Conservation (phyloP, 2,797 vertebrate genomes). For the Phoebastria nigripes region DNA sequence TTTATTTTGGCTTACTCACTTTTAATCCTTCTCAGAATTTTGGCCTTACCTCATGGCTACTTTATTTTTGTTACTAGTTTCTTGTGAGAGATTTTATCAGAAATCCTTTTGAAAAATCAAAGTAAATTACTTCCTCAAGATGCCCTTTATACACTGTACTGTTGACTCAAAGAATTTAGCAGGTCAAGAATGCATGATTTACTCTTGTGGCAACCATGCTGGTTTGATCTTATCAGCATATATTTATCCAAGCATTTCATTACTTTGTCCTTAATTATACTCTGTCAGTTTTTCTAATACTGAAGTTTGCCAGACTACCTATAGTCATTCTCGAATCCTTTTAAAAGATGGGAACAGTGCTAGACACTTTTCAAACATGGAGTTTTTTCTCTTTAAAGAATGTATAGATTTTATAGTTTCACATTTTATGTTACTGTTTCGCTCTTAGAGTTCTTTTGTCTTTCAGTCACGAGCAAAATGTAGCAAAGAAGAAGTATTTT, state of each 20-base stretch:
- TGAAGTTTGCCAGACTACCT: background rate
- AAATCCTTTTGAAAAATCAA: slow-evolving; percentile 36
- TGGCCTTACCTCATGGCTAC: background rate
- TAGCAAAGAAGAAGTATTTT: background rate
- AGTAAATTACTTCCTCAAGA: slow-evolving; percentile 18
- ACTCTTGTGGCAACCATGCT: background rate
- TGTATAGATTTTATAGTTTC: background rate
- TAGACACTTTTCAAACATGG: background rate
- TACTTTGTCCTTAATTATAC: background rate
- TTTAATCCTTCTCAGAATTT: background rate
- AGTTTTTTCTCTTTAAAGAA: background rate
- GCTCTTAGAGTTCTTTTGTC: background rate
- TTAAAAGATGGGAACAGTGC: background rate
- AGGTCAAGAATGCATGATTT: background rate
- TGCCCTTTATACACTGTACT: background rate
- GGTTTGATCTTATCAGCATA: background rate
- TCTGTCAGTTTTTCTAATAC: background rate
- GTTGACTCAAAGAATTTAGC: slow-evolving; percentile 20
- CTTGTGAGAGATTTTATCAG: slow-evolving; percentile 12
- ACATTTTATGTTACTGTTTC: background rate
- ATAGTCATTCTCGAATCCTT: background rate
- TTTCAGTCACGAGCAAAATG: background rate
- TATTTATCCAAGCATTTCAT: background rate
- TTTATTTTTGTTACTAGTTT: background rate
- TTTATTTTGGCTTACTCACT: background rate